A percentile compares a stretch with the other conserved stretches of the same genome.
Evolutionary conservation across 2,888 invertebrate genomes (phyloP).

Genomic region (Caenorhabditis panamensis): DNA sequence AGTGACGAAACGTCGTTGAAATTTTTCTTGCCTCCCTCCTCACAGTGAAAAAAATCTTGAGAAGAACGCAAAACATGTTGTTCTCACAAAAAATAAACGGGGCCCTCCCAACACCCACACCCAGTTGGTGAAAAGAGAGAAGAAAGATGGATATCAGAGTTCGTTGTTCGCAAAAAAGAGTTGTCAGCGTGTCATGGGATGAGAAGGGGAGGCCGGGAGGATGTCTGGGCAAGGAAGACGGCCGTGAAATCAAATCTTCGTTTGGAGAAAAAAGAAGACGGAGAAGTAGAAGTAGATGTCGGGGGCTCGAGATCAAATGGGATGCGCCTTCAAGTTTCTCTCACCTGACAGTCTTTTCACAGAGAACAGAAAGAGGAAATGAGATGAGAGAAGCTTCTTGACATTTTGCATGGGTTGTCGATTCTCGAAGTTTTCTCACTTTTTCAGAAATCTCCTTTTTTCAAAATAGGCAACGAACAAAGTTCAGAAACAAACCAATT

Average conservation of each 20-base stretch:
- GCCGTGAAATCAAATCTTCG: slow-evolving; percentile 53
- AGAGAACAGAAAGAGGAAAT: slow-evolving; percentile 46
- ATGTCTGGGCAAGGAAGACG: slow-evolving; percentile 32
- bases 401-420: slow-evolving; percentile 28
- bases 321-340: background rate
- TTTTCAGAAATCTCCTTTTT: background rate
- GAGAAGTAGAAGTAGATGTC: background rate
- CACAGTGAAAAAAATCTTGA: background rate
- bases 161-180: slow-evolving; percentile 19
- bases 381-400: slow-evolving; percentile 37
- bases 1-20: background rate
- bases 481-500: too few species aligned
- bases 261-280: background rate
- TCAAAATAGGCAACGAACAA: too few species aligned
- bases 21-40: background rate
- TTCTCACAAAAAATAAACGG: slow-evolving; percentile 4
- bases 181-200: slow-evolving; percentile 7
- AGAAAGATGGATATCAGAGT: slow-evolving; percentile 54
- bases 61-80: slow-evolving; percentile 17
- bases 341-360: slow-evolving; percentile 14
- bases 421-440: background rate
- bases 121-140: slow-evolving; percentile 30
- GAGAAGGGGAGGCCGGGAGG: background rate
- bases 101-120: background rate
- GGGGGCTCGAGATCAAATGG: background rate